Evolutionary conservation across 2,113 vertebrate species (phyloP).

Genomic region (Elgaria multicarinata): DNA sequence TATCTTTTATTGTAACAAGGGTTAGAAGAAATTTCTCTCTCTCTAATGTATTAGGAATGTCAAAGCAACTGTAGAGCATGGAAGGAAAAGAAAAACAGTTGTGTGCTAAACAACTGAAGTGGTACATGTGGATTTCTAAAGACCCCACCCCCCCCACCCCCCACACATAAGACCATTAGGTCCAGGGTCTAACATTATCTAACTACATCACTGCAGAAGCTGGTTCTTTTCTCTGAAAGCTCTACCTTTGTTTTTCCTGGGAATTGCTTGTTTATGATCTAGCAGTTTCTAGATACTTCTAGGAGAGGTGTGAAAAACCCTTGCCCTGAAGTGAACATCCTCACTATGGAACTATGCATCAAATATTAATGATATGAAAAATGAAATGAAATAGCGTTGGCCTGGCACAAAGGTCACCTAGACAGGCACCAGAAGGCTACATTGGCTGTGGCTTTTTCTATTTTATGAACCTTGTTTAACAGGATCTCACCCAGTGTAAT

Average conservation of each 20-base stretch:
- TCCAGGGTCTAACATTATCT: too few relatives aligned
- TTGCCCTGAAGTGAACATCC: neutral
- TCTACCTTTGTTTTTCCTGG: neutral
- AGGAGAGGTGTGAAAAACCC: neutral
- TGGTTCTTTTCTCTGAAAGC: neutral
- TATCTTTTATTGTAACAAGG: too few relatives aligned
- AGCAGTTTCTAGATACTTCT: neutral
- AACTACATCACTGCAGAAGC: too few relatives aligned
- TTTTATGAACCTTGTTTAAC: neutral
- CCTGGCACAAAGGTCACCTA: neutral
- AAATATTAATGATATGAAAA: neutral
- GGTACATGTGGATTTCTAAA: too few relatives aligned
- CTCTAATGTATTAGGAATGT: too few relatives aligned
- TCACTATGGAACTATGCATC: neutral
- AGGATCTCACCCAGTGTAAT: neutral
- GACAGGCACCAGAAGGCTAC: neutral
- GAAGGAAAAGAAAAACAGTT: too few relatives aligned
- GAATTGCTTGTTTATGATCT: neutral
- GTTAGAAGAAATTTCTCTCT: too few relatives aligned
- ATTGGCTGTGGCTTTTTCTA: too few relatives aligned
- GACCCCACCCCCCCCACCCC: too few relatives aligned
- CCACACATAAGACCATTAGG: too few relatives aligned
- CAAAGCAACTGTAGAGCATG: too few relatives aligned
- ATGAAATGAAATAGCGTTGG: neutral
- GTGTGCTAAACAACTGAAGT: too few relatives aligned